Evolutionary conservation across 2,113 vertebrate species (phyloP).

Genomic region (Strix aluco): DNA sequence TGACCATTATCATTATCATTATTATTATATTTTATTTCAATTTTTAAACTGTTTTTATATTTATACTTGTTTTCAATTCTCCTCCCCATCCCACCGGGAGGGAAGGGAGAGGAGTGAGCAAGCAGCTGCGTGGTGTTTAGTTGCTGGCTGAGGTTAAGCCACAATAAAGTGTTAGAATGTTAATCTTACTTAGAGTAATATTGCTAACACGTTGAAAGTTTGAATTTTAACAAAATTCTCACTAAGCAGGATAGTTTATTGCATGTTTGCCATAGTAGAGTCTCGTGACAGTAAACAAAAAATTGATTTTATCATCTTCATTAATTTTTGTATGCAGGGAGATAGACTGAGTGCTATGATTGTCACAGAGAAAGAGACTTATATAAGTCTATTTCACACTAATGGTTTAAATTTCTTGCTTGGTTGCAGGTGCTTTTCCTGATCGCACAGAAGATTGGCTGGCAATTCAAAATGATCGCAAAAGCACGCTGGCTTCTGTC

Average conservation of each 20-base stretch:
- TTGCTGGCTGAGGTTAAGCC: no score
- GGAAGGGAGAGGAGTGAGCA: no score
- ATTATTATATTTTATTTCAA: no score
- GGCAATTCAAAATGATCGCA: conserved; percentile 33
- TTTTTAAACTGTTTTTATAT: no score
- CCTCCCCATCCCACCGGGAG: no score
- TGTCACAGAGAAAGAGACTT: not conserved
- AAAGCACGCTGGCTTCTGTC: not conserved
- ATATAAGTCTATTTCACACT: not conserved
- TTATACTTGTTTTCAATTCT: no score
- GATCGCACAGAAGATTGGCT: conserved; percentile 15
- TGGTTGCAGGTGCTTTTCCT: not conserved
- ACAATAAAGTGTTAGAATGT: not conserved
- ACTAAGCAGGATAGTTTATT: not conserved
- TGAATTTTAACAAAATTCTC: not conserved
- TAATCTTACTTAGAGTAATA: not conserved
- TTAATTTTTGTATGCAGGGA: not conserved
- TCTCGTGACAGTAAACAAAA: not conserved
- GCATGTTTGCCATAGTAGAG: not conserved
- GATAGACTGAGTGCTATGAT: not conserved
- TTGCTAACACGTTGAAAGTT: not conserved
- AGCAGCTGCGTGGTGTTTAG: no score
- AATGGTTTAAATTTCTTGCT: not conserved
- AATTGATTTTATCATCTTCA: not conserved
- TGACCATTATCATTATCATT: no score